phyloP scores from a whole-genome alignment of 2,113 vertebrate genomes.

The Datnioides undecimradiatus region DNA sequence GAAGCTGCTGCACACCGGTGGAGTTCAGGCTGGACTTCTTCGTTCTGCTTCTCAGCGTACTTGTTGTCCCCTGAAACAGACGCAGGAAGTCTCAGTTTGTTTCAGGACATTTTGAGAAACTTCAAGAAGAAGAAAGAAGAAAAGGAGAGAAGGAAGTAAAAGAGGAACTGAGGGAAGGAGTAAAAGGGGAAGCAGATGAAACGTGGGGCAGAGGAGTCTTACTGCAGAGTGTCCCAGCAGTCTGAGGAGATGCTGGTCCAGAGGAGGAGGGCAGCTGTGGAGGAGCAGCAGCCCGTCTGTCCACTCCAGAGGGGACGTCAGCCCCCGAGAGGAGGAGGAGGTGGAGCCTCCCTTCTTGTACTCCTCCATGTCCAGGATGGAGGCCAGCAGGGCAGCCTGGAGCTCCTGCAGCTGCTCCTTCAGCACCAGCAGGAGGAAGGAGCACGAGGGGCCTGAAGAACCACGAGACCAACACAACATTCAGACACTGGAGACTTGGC shows the following conservation, averaged over 20 bases:
- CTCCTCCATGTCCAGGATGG: conserved; percentile 77
- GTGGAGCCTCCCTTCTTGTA: conserved; percentile 48
- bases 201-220: not conserved
- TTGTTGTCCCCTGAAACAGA: conserved; percentile 23
- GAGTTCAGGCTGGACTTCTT: conserved; percentile 4
- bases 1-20: conserved; percentile 43
- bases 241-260: conserved; percentile 74
- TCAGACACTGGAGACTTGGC: too few species aligned
- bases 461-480: not conserved
- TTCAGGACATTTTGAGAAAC: not conserved
- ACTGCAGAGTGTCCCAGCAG: conserved; percentile 71
- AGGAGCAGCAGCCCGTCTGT: conserved; percentile 73
- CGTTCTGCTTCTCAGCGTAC: conserved; percentile 8
- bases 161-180: not conserved
- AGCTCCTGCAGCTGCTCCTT: conserved; percentile 72
- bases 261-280: conserved; percentile 60
- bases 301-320: conserved; percentile 72
- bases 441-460: conserved; percentile 61
- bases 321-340: not conserved
- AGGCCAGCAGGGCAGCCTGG: conserved; percentile 69
- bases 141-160: not conserved
- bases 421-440: conserved; percentile 78
- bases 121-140: not conserved
- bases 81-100: too few species aligned
- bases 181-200: too few species aligned